phyloP scores from a whole-genome alignment of 2,888 invertebrate species.

The Parascotia fuliginaria region DNA sequence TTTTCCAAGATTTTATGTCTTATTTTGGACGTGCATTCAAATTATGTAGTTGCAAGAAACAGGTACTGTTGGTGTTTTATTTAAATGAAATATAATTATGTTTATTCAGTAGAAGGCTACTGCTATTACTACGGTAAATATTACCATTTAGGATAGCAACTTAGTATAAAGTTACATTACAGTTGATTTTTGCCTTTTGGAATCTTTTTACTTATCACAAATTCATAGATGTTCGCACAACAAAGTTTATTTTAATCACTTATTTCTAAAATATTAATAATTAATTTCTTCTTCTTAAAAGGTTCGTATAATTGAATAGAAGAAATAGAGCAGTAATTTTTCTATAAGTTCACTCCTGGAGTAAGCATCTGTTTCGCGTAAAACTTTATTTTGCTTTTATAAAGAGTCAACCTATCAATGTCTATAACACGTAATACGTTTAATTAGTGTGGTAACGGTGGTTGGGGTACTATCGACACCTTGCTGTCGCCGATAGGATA shows the following conservation, averaged over 20 bases:
- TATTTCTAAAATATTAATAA: too few relatives aligned
- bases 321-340: too few relatives aligned
- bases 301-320: too few relatives aligned
- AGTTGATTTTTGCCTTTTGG: too few relatives aligned
- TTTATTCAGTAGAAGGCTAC: background rate
- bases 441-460: slow-evolving; percentile 58
- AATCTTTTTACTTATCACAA: too few relatives aligned
- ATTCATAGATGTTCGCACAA: too few relatives aligned
- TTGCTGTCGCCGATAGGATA: slow-evolving; percentile 53
- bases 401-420: slow-evolving; percentile 17
- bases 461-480: slow-evolving; percentile 52
- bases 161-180: background rate
- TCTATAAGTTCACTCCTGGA: too few relatives aligned
- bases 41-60: background rate
- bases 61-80: background rate
- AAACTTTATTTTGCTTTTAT: background rate
- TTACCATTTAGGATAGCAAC: background rate
- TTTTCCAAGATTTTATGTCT: background rate
- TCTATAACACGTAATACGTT: slow-evolving; percentile 52
- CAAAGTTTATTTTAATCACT: too few relatives aligned
- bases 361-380: background rate
- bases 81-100: background rate
- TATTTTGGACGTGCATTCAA: slow-evolving; percentile 1
- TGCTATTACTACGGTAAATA: background rate
- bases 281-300: too few relatives aligned